Conservation (phyloP, 2,888 invertebrate genomes). For the Dynastes hyllus region DNA sequence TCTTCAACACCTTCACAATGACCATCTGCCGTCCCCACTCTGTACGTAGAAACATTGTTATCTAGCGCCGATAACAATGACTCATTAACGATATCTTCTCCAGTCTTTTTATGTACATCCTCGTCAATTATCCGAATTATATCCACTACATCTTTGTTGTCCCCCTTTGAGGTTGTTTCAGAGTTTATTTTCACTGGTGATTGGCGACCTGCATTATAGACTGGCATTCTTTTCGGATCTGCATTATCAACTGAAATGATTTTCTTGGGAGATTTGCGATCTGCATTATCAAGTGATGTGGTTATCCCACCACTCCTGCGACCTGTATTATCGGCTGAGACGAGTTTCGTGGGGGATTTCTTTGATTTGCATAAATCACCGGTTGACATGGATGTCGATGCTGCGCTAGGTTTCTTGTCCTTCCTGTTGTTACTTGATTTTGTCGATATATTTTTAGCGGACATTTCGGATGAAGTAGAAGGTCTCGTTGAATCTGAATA, state of each 20-base stretch:
- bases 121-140: slow-evolving; percentile 63
- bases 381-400: slow-evolving; percentile 17
- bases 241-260: background rate
- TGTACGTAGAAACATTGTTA: slow-evolving; percentile 52
- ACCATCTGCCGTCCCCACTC: background rate
- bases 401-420: slow-evolving; percentile 15
- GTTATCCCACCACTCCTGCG: background rate
- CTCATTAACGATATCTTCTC: slow-evolving; percentile 23
- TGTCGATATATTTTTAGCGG: background rate
- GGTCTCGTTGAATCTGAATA: slow-evolving; percentile 43
- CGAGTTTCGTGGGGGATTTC: background rate
- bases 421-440: background rate
- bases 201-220: background rate
- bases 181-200: background rate
- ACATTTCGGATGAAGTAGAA: slow-evolving; percentile 48
- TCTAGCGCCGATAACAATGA: slow-evolving; percentile 59
- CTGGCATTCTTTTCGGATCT: background rate
- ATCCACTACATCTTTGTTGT: slow-evolving; percentile 57
- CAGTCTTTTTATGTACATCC: slow-evolving; percentile 50
- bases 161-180: slow-evolving; percentile 52
- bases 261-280: background rate
- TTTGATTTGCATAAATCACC: slow-evolving; percentile 3
- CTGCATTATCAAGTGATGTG: background rate
- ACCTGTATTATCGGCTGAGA: background rate
- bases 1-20: slow-evolving; percentile 33